These are phyloP conservation scores for Phalacrocorax pelagicus DNA, from an alignment of 2,113 vertebrate genomes.

Conservation along the genomic window DNA sequence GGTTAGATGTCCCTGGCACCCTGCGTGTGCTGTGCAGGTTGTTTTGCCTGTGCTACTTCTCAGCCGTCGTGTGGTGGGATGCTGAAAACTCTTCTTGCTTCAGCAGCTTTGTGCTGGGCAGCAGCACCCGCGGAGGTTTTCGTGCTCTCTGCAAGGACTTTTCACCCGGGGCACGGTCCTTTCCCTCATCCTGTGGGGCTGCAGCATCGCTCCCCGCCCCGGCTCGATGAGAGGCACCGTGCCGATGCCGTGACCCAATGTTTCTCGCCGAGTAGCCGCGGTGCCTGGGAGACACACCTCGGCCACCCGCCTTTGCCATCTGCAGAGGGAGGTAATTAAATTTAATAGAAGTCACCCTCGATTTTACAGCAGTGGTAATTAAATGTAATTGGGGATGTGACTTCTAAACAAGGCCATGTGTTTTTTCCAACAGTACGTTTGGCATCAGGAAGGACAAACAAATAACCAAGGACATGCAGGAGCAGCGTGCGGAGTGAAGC, in stretches of 20 bases:
- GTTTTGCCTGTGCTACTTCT: neutral
- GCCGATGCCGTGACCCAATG: accelerated
- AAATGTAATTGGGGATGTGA: neutral
- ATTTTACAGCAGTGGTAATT: constrained; percentile 5
- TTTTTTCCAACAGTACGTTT: neutral
- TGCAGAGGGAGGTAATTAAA: neutral
- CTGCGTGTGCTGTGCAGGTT: neutral
- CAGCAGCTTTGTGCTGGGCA: neutral
- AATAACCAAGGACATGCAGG: neutral
- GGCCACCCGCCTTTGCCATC: neutral
- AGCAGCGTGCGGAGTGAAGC: neutral
- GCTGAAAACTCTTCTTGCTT: neutral
- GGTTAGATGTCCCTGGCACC: neutral
- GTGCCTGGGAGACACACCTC: neutral
- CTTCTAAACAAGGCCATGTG: neutral
- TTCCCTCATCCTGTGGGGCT: accelerated
- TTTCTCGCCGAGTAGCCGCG: accelerated
- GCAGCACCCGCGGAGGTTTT: neutral
- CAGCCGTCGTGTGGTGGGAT: neutral
- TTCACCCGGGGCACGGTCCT: neutral
- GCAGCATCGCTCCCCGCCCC: accelerated
- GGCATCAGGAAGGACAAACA: neutral
- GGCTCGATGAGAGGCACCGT: accelerated
- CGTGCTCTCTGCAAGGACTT: neutral
- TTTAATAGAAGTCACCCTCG: neutral